Percentiles rank a stretch among this genome's conserved stretches.
Evolutionary conservation across 2,797 vertebrate genomes (phyloP).

Genomic region (Chelonia mydas): DNA sequence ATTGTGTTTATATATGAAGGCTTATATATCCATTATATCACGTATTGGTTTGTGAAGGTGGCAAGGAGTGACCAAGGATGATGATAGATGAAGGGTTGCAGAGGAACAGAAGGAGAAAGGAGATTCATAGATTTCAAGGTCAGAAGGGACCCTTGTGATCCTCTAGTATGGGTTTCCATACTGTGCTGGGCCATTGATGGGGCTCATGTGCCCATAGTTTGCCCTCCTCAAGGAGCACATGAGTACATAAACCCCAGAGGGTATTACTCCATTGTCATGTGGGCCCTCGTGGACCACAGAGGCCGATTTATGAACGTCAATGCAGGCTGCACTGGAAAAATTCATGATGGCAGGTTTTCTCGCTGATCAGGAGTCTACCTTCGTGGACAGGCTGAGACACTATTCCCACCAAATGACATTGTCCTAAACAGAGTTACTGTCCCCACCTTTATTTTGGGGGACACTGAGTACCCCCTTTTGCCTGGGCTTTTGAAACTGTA

Average conservation of each 20-base stretch:
- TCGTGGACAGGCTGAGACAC: neutral
- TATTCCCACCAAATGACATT: neutral
- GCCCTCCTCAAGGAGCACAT: neutral
- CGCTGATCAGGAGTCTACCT: neutral
- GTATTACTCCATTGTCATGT: neutral
- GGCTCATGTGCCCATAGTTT: neutral
- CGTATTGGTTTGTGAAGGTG: neutral
- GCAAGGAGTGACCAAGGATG: neutral
- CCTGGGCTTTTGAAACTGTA: neutral
- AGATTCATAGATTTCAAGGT: neutral
- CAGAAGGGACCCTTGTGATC: neutral
- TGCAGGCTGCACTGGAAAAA: neutral
- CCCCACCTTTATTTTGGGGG: neutral
- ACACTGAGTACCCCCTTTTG: neutral
- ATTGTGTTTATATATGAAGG: neutral
- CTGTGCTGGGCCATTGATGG: neutral
- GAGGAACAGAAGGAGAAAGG: neutral
- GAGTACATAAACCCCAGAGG: neutral
- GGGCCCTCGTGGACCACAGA: neutral
- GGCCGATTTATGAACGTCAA: neutral
- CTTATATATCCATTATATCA: neutral
- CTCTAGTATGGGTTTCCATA: neutral
- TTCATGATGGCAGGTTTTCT: neutral
- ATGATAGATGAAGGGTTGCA: neutral
- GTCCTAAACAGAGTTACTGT: neutral